These are phyloP conservation scores for Phymatocera aterrima DNA, from an alignment of 2,888 invertebrate genomes.

Conservation along the genomic window DNA sequence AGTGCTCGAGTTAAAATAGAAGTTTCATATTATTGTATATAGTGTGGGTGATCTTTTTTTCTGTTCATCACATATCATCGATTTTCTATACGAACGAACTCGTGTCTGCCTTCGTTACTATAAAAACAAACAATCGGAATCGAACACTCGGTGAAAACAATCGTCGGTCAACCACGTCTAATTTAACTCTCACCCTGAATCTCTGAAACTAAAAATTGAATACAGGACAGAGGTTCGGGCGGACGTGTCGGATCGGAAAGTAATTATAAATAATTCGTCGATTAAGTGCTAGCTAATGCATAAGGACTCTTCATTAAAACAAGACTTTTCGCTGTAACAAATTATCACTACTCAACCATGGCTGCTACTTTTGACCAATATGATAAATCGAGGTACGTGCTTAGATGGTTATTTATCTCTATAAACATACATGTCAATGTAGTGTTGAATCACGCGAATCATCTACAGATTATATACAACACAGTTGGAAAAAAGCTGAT, in stretches of 20 bases:
- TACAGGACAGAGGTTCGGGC: background rate
- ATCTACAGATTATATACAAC: too few relatives aligned
- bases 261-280: slow-evolving; percentile 22
- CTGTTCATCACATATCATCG: background rate
- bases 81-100: background rate
- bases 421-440: background rate
- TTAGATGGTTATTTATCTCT: background rate
- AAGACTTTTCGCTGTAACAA: slow-evolving; percentile 51
- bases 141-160: background rate
- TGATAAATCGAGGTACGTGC: slow-evolving; percentile 80
- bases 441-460: background rate
- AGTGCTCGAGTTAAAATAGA: slow-evolving; percentile 4
- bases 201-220: background rate
- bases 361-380: slow-evolving; percentile 83
- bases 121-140: background rate
- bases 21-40: background rate
- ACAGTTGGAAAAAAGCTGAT: too few relatives aligned
- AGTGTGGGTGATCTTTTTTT: slow-evolving; percentile 2
- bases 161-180: too few relatives aligned
- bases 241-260: background rate
- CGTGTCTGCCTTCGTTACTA: background rate
- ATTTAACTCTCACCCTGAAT: too few relatives aligned
- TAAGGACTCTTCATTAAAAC: slow-evolving; percentile 6
- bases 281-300: background rate
- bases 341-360: slow-evolving; percentile 69